Percentiles rank a stretch among this genome's conserved stretches.
phyloP scores from a whole-genome alignment of 2,113 vertebrate species.

The Hoplias malabaricus region DNA sequence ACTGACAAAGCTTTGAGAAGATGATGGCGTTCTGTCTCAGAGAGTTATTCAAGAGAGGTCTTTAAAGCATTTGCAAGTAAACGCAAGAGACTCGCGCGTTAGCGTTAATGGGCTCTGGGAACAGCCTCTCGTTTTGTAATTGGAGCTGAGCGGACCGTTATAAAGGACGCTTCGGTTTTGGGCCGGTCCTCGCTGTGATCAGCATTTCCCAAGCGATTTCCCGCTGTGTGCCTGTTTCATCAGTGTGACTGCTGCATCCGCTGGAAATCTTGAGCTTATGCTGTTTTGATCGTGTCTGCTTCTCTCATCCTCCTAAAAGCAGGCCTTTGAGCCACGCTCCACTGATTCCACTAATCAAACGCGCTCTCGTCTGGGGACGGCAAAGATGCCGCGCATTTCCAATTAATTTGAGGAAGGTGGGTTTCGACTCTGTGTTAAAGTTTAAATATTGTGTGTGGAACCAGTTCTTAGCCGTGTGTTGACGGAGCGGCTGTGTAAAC shows the following conservation, averaged over 20 bases:
- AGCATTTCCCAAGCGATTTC: conserved; percentile 1
- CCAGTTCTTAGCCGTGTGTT: neutral
- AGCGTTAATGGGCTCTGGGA: no score
- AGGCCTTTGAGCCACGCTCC: conserved; percentile 8
- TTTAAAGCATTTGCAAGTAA: no score
- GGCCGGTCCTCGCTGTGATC: neutral
- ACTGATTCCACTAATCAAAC: conserved; percentile 22
- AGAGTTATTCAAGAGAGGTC: no score
- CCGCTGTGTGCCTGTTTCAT: neutral
- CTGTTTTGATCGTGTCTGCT: conserved; percentile 7
- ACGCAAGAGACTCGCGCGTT: no score
- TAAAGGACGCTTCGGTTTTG: neutral
- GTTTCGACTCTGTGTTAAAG: neutral
- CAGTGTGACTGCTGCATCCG: conserved; percentile 1
- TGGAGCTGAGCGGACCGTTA: no score
- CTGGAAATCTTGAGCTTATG: conserved; percentile 3
- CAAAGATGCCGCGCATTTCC: neutral
- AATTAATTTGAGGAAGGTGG: conserved; percentile 11
- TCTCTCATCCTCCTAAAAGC: neutral
- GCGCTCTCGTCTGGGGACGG: neutral
- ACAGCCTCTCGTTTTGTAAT: no score
- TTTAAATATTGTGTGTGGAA: conserved; percentile 23
- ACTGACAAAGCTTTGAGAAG: no score
- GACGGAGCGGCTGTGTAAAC: conserved; percentile 4
- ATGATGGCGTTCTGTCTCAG: no score